Conservation (phyloP, 2,113 vertebrate genomes). For the Alligator mississippiensis region DNA sequence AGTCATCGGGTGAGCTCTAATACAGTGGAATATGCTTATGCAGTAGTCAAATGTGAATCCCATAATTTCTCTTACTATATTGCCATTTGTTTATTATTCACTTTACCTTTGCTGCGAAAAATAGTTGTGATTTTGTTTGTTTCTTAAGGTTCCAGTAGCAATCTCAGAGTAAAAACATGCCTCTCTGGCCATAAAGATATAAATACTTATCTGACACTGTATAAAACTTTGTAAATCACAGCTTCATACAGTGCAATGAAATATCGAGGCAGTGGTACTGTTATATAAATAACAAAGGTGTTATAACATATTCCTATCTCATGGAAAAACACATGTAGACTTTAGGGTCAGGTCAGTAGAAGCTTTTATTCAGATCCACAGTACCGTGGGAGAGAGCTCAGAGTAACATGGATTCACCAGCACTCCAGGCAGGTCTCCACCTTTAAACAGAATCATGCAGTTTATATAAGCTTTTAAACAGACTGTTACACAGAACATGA, state of each 20-base stretch:
- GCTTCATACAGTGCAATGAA: background rate
- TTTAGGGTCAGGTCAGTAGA: too few species aligned
- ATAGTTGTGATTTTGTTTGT: background rate
- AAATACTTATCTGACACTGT: background rate
- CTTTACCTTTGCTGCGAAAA: too few species aligned
- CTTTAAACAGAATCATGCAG: too few species aligned
- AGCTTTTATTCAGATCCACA: too few species aligned
- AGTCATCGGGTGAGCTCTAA: background rate
- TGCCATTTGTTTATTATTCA: background rate
- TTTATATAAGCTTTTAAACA: too few species aligned
- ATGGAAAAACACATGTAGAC: too few species aligned
- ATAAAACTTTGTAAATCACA: background rate
- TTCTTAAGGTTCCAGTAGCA: background rate
- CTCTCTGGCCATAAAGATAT: background rate
- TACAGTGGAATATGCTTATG: background rate
- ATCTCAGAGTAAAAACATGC: background rate
- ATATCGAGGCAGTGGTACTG: background rate
- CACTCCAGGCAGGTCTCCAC: too few species aligned
- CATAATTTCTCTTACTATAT: background rate
- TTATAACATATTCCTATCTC: background rate
- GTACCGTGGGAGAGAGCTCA: too few species aligned
- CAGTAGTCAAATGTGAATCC: background rate
- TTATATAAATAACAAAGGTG: background rate
- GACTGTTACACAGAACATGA: too few species aligned
- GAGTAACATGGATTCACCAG: too few species aligned